Conservation (phyloP, 2,888 invertebrate genomes). For the Leptinotarsa juncta region DNA sequence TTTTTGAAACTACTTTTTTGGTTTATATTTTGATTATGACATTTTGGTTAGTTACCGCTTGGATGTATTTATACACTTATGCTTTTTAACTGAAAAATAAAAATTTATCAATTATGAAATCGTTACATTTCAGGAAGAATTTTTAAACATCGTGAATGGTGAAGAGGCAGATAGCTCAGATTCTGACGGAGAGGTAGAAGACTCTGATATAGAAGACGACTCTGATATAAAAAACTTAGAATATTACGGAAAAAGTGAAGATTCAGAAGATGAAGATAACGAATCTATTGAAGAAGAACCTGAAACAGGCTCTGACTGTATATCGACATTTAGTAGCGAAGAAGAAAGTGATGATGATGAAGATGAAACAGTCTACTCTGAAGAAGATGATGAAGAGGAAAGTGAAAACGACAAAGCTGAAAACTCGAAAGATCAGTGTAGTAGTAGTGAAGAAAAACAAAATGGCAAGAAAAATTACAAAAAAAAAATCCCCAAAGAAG, state of each 20-base stretch:
- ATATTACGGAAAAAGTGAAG: conserved; percentile 52
- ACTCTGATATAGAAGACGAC: conserved; percentile 53
- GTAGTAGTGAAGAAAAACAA: conserved; percentile 54
- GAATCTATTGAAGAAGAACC: conserved; percentile 55
- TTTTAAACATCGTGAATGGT: conserved; percentile 51
- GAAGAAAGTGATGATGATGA: conserved; percentile 64
- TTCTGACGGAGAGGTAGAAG: conserved; percentile 65
- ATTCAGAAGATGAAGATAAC: conserved; percentile 60
- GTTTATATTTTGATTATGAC: too few species aligned
- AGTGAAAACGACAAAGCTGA: conserved; percentile 60
- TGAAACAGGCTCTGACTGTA: conserved; percentile 58
- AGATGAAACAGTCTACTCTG: conserved; percentile 35
- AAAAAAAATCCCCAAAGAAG: conserved; percentile 4
- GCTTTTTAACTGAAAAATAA: too few species aligned
- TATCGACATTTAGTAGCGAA: conserved; percentile 59
- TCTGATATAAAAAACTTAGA: conserved; percentile 42
- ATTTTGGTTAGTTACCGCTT: too few species aligned
- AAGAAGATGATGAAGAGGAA: conserved; percentile 37
- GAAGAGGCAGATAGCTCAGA: conserved; percentile 66
- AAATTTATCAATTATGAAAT: too few species aligned
- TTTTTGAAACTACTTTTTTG: too few species aligned
- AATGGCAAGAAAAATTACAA: conserved; percentile 29
- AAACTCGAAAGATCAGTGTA: conserved; percentile 50
- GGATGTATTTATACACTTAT: too few species aligned
- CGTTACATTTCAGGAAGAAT: conserved; percentile 34